phyloP scores from a whole-genome alignment of 2,797 vertebrate species.

The Gymnoscopelus microlampas region DNA sequence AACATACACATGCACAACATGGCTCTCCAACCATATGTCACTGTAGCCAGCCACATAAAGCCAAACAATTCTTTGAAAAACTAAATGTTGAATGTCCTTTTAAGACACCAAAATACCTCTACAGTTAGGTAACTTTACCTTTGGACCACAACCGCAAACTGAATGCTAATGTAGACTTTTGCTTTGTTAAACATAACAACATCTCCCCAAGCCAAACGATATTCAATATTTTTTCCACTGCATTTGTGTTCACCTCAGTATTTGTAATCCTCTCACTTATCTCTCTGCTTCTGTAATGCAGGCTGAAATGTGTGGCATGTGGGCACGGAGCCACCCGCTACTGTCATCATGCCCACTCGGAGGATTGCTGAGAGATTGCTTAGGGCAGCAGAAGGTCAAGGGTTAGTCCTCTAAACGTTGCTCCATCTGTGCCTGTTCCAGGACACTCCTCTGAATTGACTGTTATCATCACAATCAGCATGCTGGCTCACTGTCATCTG shows the following conservation, averaged over 20 bases:
- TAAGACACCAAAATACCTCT: not conserved
- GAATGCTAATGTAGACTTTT: slow-evolving; percentile 4
- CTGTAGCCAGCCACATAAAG: not conserved
- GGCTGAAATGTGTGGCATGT: not conserved
- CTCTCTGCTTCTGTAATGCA: too few relatives aligned
- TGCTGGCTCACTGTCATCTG: slow-evolving; percentile 37
- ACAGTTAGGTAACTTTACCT: not conserved
- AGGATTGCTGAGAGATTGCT: slow-evolving; percentile 35
- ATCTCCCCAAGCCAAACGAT: slow-evolving; percentile 9
- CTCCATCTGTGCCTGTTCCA: slow-evolving; percentile 38
- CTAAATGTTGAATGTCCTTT: not conserved
- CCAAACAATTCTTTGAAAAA: not conserved
- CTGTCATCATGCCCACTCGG: not conserved
- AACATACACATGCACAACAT: too few relatives aligned
- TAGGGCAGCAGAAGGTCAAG: slow-evolving; percentile 36
- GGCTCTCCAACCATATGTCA: too few relatives aligned
- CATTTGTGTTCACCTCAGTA: slow-evolving; percentile 27
- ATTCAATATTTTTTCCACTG: slow-evolving; percentile 10
- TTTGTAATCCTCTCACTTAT: too few relatives aligned
- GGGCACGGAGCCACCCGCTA: not conserved
- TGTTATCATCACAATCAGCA: slow-evolving; percentile 25
- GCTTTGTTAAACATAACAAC: slow-evolving; percentile 10
- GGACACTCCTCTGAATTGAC: slow-evolving; percentile 2
- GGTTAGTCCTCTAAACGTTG: slow-evolving; percentile 40
- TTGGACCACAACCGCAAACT: not conserved